Percentiles rank a stretch among this genome's conserved stretches.
Conservation (phyloP, 2,113 vertebrate genomes). For the Leptocoma aspasia region DNA sequence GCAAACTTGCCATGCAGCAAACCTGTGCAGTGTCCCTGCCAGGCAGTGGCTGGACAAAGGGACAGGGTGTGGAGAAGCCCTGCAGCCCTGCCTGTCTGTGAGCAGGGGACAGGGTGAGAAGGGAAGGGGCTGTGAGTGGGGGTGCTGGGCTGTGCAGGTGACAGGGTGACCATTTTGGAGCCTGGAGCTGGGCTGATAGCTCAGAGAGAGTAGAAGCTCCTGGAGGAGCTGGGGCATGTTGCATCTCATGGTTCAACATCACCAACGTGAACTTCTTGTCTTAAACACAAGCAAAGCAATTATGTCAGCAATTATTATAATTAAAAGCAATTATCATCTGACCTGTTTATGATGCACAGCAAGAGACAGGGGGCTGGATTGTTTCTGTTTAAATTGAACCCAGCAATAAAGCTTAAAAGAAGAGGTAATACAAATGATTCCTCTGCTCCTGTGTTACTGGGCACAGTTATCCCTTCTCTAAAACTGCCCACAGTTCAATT, state of each 20-base stretch:
- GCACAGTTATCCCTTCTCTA: background rate
- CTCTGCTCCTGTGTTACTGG: background rate
- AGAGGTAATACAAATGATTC: background rate
- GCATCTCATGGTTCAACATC: background rate
- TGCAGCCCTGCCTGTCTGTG: background rate
- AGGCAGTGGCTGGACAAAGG: background rate
- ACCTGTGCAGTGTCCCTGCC: background rate
- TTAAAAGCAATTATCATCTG: too few species aligned
- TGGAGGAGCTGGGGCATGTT: background rate
- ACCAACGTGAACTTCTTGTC: background rate
- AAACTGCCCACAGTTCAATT: background rate
- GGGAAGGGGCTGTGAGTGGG: rapidly evolving
- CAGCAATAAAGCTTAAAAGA: background rate
- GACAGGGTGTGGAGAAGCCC: background rate
- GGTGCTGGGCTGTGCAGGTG: background rate
- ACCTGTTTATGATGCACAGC: background rate
- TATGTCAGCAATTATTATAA: too few species aligned
- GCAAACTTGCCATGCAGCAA: background rate
- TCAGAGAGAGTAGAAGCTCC: background rate
- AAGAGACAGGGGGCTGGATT: rapidly evolving
- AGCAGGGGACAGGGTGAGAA: background rate
- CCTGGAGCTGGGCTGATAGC: background rate
- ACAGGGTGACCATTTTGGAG: background rate
- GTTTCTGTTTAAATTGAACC: background rate
- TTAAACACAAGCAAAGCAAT: background rate